Conservation (phyloP, 2,797 vertebrate genomes). For the Labroides dimidiatus region DNA sequence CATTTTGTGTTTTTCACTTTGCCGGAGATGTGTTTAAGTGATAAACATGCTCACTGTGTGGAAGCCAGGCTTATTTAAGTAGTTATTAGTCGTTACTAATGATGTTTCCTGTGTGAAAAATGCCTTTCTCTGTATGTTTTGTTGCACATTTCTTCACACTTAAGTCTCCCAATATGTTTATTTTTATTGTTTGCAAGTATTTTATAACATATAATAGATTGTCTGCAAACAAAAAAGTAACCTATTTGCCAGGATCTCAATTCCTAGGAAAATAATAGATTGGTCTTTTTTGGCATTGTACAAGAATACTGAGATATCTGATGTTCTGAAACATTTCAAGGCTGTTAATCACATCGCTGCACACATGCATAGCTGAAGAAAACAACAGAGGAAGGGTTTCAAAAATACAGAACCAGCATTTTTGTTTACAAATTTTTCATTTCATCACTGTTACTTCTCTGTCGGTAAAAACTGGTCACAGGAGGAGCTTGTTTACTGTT, state of each 20-base stretch:
- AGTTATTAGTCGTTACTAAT: constrained; percentile 16
- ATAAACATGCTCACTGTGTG: constrained; percentile 2
- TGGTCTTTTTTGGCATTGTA: background rate
- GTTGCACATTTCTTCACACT: constrained; percentile 28
- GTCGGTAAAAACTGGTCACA: background rate
- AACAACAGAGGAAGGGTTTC: background rate
- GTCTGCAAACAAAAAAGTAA: background rate
- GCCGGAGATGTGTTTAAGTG: background rate
- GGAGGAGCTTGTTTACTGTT: background rate
- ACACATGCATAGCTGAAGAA: too few species aligned
- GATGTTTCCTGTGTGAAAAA: constrained; percentile 12
- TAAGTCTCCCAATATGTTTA: background rate
- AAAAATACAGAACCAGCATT: background rate
- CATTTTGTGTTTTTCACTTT: constrained; percentile 19
- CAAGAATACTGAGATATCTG: background rate
- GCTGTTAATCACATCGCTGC: constrained; percentile 5
- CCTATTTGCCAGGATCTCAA: too few species aligned
- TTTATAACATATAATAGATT: background rate
- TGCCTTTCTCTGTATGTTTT: constrained; percentile 9
- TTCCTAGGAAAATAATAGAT: too few species aligned
- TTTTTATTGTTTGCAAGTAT: background rate
- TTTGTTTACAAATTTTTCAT: background rate
- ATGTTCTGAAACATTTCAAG: constrained; percentile 4
- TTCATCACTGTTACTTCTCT: background rate
- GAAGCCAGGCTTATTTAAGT: background rate